Percentiles rank a stretch among this genome's conserved stretches.
phyloP scores from a whole-genome alignment of 2,113 vertebrate genomes.

The Podarcis muralis region DNA sequence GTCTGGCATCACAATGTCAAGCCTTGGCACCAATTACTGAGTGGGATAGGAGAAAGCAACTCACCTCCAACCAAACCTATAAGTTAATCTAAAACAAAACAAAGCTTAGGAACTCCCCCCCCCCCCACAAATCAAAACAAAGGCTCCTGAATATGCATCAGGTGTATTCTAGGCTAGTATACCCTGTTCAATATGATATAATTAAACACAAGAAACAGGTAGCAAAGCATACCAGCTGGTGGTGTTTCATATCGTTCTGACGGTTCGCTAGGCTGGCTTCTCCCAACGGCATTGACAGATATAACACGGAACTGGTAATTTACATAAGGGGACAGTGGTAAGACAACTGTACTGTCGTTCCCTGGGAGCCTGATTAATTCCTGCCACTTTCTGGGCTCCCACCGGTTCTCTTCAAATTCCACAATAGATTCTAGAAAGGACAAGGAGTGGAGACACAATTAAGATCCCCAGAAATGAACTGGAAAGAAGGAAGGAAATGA shows the following conservation, averaged over 20 bases:
- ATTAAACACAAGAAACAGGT: background rate
- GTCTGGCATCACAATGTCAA: background rate
- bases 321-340: slow-evolving; percentile 82
- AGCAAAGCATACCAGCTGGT: slow-evolving; percentile 79
- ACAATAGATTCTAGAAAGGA: slow-evolving; percentile 84
- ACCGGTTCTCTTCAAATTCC: slow-evolving; percentile 87
- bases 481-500: background rate
- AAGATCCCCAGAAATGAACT: background rate
- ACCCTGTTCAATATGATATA: background rate
- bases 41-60: no score
- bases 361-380: slow-evolving; percentile 78
- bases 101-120: background rate
- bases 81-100: background rate
- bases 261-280: slow-evolving; percentile 79
- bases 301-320: slow-evolving; percentile 88
- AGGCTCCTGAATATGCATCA: background rate
- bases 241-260: slow-evolving; percentile 85
- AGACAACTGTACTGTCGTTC: slow-evolving; percentile 72
- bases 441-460: background rate
- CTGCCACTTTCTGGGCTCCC: slow-evolving; percentile 87
- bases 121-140: background rate
- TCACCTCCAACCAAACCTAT: background rate
- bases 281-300: slow-evolving; percentile 84
- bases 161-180: background rate
- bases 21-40: no score